phyloP scores from a whole-genome alignment of 2,888 invertebrate species.

The Anorthoa munda region DNA sequence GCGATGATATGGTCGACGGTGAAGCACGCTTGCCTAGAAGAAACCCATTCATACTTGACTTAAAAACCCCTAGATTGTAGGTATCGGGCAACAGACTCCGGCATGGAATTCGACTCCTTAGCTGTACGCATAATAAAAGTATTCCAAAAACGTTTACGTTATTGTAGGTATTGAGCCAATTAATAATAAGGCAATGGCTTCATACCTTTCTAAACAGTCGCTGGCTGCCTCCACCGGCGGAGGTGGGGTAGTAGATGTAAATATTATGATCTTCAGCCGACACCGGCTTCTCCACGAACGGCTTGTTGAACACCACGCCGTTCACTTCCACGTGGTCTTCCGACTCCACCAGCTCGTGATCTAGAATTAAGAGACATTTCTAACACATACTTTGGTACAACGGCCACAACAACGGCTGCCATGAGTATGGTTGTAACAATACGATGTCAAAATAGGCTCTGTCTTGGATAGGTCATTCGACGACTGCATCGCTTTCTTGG shows the following conservation, averaged over 20 bases:
- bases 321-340: slow-evolving; percentile 99
- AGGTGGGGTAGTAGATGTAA: slow-evolving; percentile 99
- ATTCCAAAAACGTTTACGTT: no score
- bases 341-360: slow-evolving; percentile 97
- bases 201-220: slow-evolving; percentile 98
- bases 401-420: background rate
- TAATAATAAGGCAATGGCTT: background rate
- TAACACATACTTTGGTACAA: background rate
- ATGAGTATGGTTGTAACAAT: background rate
- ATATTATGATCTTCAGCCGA: slow-evolving; percentile 99
- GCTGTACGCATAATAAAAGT: no score
- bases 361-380: slow-evolving; percentile 83
- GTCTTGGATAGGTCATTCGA: background rate
- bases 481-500: background rate
- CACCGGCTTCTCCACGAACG: slow-evolving; percentile 99
- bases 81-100: no score
- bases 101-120: no score
- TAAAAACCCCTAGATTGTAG: no score
- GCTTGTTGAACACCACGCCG: slow-evolving; percentile 98
- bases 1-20: no score
- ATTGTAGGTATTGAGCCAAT: background rate
- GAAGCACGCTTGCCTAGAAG: no score
- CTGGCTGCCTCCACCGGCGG: slow-evolving; percentile 99
- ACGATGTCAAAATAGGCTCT: background rate
- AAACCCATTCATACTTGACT: no score